A percentile compares a stretch with the other conserved stretches of the same genome.
Evolutionary conservation across 2,113 vertebrate species (phyloP).

Genomic region (Daboia siamensis): DNA sequence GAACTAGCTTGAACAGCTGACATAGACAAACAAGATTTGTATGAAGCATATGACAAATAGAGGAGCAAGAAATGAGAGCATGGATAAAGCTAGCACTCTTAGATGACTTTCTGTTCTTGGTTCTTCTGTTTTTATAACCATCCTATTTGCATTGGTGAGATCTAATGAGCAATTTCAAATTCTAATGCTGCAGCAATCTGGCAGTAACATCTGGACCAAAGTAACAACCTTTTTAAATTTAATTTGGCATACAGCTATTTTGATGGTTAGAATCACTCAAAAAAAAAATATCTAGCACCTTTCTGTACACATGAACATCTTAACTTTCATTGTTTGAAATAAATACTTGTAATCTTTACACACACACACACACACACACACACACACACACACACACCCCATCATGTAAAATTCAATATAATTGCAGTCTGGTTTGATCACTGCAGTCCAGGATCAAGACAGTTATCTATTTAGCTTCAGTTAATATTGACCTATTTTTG

Average conservation of each 20-base stretch:
- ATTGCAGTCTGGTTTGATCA: background rate
- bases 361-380: no score
- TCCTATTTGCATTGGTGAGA: slow-evolving; percentile 95
- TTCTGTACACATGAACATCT: background rate
- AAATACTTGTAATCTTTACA: background rate
- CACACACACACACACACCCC: no score
- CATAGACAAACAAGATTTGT: background rate
- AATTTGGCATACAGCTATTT: slow-evolving; percentile 86
- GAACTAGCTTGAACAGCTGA: background rate
- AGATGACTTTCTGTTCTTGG: background rate
- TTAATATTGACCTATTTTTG: background rate
- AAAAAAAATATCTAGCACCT: slow-evolving; percentile 90
- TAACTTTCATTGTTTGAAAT: background rate
- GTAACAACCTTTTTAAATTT: slow-evolving; percentile 87
- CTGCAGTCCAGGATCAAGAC: background rate
- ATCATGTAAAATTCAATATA: background rate
- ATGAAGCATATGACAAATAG: background rate
- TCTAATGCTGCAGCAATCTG: slow-evolving; percentile 76
- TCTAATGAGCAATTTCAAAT: slow-evolving; percentile 86
- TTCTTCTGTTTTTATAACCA: slow-evolving; percentile 74
- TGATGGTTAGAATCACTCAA: slow-evolving; percentile 91
- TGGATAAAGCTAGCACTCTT: background rate
- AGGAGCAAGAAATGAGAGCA: background rate
- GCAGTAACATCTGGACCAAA: slow-evolving; percentile 89
- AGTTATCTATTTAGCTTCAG: background rate